These are phyloP conservation scores for Taxidea taxus DNA, from an alignment of 2,113 vertebrate species.

Conservation along the genomic window DNA sequence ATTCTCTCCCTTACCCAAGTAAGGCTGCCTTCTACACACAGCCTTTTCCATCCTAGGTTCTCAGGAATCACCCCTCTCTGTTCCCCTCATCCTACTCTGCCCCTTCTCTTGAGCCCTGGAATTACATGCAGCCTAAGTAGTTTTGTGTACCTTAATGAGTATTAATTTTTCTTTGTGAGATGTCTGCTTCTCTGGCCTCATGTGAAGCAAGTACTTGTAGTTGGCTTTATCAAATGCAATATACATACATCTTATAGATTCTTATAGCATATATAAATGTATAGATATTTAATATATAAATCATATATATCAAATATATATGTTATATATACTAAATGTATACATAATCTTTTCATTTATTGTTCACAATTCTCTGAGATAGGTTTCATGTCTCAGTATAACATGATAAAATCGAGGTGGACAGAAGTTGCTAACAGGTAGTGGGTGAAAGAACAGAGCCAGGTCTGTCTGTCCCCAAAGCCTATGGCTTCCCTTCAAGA, in stretches of 20 bases:
- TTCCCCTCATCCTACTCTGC: neutral
- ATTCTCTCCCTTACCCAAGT: neutral
- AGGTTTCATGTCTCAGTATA: neutral
- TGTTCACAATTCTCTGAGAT: neutral
- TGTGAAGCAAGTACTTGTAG: neutral
- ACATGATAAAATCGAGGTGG: neutral
- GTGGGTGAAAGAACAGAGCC: neutral
- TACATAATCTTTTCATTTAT: neutral
- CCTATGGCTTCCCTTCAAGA: neutral
- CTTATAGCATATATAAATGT: neutral
- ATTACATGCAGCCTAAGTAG: neutral
- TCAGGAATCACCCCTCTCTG: neutral
- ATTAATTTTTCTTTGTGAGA: neutral
- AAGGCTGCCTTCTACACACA: neutral
- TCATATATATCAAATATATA: too few species aligned
- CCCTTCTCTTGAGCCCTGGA: neutral
- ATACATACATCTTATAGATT: neutral
- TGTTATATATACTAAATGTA: neutral
- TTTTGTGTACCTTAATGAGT: rapidly evolving
- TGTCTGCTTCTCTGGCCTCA: neutral
- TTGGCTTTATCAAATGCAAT: neutral
- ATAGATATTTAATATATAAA: neutral
- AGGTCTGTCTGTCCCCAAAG: neutral
- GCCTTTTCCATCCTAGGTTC: neutral
- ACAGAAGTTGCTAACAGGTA: neutral